phyloP scores from a whole-genome alignment of 2,113 vertebrate species.

The Crotalus viridis region DNA sequence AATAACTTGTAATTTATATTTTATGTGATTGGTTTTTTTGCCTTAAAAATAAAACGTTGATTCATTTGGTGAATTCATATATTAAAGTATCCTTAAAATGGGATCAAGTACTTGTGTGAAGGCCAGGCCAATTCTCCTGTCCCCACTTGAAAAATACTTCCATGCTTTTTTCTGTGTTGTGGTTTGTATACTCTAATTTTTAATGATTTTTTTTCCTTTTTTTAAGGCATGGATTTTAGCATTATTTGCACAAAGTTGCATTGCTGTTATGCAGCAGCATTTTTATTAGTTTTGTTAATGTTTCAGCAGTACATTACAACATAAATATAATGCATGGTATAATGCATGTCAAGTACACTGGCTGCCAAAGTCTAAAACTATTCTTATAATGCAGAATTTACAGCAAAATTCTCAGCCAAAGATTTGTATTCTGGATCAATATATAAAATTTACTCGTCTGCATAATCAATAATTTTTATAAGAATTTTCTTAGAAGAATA shows the following conservation, averaged over 20 bases:
- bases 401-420: not conserved
- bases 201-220: not conserved
- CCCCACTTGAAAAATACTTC: not conserved
- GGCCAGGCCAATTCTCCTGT: not conserved
- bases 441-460: not conserved
- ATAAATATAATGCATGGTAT: not conserved
- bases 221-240: not conserved
- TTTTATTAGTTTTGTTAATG: not conserved
- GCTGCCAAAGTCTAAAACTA: not conserved
- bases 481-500: not conserved
- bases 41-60: not conserved
- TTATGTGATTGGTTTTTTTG: not conserved
- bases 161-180: not conserved
- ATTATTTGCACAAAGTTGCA: slow-evolving; percentile 29
- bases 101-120: not conserved
- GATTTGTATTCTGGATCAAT: not conserved
- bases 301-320: not conserved
- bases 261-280: not conserved
- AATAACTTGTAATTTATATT: not conserved
- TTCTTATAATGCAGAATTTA: not conserved
- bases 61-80: not conserved
- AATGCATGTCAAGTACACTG: not conserved
- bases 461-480: not conserved
- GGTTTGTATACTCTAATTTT: not conserved
- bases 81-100: not conserved